Conservation (phyloP, 2,113 vertebrate species). For the Anguilla rostrata region DNA sequence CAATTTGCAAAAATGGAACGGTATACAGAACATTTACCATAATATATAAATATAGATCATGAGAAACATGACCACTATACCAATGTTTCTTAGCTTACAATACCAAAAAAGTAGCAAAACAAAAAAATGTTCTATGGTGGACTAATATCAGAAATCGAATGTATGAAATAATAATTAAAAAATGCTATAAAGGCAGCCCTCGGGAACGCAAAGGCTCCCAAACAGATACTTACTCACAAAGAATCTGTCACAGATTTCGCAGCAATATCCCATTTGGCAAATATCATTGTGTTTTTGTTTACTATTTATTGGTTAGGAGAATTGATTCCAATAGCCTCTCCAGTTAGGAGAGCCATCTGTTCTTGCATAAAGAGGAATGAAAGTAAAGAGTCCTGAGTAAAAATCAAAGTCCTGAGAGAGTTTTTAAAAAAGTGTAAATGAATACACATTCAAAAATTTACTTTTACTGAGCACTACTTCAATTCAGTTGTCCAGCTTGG, state of each 20-base stretch:
- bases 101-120: no score
- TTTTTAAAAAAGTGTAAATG: no score
- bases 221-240: neutral
- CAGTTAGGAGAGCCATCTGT: neutral
- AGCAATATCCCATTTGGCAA: neutral
- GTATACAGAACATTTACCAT: neutral
- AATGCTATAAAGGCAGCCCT: neutral
- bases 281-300: neutral
- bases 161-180: neutral
- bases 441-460: neutral
- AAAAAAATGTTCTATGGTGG: no score
- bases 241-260: neutral
- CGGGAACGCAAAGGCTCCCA: neutral
- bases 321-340: neutral
- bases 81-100: no score
- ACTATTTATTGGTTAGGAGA: neutral
- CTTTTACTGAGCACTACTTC: neutral
- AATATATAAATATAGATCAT: neutral
- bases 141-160: no score
- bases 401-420: neutral
- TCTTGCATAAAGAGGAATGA: neutral
- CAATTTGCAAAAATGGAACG: neutral
- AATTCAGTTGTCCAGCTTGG: neutral
- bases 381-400: neutral
- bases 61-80: neutral